Conservation (phyloP, 2,888 invertebrate genomes). For the Lacanobia wlatinum region DNA sequence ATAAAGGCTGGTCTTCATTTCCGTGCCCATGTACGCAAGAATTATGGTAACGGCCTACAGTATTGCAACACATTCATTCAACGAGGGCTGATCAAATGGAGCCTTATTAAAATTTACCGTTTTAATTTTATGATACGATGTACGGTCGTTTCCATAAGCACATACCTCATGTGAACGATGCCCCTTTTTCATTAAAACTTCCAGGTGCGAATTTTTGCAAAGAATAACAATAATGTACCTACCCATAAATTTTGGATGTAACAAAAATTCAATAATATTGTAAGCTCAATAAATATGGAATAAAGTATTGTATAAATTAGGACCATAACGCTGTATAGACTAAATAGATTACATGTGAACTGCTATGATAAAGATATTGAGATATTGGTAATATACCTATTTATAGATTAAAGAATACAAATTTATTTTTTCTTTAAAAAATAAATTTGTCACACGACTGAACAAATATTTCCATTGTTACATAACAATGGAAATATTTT, state of each 20-base stretch:
- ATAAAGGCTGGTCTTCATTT: slow-evolving; percentile 33
- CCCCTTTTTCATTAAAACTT: slow-evolving; percentile 36
- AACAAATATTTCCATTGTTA: too few relatives aligned
- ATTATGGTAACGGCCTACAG: slow-evolving; percentile 33
- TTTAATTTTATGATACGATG: slow-evolving; percentile 58
- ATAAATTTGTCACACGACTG: not conserved
- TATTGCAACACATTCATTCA: slow-evolving; percentile 50
- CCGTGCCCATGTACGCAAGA: slow-evolving; percentile 21
- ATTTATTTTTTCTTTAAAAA: slow-evolving; percentile 13
- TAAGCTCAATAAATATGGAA: slow-evolving; percentile 61
- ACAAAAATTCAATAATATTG: slow-evolving; percentile 53
- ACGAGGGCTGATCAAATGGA: slow-evolving; percentile 44
- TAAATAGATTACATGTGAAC: slow-evolving; percentile 54
- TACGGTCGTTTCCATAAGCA: slow-evolving; percentile 25
- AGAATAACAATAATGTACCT: slow-evolving; percentile 16
- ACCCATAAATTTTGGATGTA: slow-evolving; percentile 41
- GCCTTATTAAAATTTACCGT: slow-evolving; percentile 58
- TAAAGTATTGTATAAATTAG: slow-evolving; percentile 68
- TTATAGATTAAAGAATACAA: slow-evolving; percentile 14
- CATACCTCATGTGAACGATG: slow-evolving; percentile 20
- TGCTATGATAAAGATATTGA: slow-evolving; percentile 35
- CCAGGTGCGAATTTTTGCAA: not conserved
- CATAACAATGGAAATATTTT: not conserved
- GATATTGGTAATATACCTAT: slow-evolving; percentile 26
- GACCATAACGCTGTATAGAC: slow-evolving; percentile 64